Base-by-base conservation (phyloP, 1,140 invertebrate genomes). In the Magallana gigas region DNA sequence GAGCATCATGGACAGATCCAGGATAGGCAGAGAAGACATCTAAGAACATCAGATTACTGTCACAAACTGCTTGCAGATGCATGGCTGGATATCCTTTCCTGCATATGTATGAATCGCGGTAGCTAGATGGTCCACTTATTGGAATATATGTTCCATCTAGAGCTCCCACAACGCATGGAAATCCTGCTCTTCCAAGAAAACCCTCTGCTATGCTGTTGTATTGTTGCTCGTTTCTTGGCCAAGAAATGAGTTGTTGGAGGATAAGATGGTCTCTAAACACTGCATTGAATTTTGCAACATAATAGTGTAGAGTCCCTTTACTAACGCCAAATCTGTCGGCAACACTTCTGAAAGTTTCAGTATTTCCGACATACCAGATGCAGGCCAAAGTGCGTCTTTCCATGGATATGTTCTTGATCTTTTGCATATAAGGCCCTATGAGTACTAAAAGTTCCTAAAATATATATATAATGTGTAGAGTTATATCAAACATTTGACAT, bases 41-140 rank as follows among this genome's bases (percentile, higher is more conserved):
- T 3, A 89, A 76, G 23, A 90, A 88, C 48, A 71, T 83, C 23
- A 89, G 18, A 82, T 62, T 57, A 12, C 23, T 62, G 60, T 88
- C 88, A 83, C 88, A 90, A 1, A 89, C 90, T 29, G 84, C 89
- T 85, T 88, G 88, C n/a, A 91, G 84, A 68, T 87, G 59, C 11
- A 90, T 87, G 29, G 83, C 64, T 12, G 89, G 81, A 86, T 29
- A 88, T 48, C 86, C 88, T 84, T 85, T 89, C 8, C 87, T 14
- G 48, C 83, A 84, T n/a, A 89, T 88, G 71, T 88, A 88, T 5
- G 87, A 83, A n/a, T 87, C 87, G 14, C 87, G 6, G 29, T 76
- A 82, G 62, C 68, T 84, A 6, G 84, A 29, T 3, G 89, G 86
- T 80, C 86, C 86, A 81, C 62, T 62, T 9, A 85, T 85, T 62